phyloP scores from a whole-genome alignment of 2,888 invertebrate species.

The Rhamphomyia laevipes region DNA sequence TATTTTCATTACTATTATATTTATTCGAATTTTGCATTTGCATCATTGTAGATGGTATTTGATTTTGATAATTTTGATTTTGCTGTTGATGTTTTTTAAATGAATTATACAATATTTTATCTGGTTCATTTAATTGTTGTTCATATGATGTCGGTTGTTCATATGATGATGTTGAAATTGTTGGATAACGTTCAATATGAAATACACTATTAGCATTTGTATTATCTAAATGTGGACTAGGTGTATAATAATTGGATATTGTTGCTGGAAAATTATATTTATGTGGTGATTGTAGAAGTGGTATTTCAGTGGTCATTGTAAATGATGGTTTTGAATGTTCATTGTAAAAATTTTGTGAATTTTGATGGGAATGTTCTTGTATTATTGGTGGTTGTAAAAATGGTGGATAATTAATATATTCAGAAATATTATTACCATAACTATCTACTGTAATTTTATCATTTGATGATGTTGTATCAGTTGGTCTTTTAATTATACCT shows the following conservation, averaged over 20 bases:
- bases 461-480: not conserved
- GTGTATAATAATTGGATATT: conserved; percentile 27
- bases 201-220: conserved; percentile 30
- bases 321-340: not conserved
- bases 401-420: conserved; percentile 9
- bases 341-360: not conserved
- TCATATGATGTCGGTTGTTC: too few relatives aligned
- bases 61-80: not conserved
- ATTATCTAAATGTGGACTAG: conserved; percentile 31
- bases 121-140: not conserved
- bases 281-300: conserved; percentile 11
- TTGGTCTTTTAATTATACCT: conserved; percentile 6
- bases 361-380: not conserved
- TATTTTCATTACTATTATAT: not conserved
- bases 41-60: not conserved
- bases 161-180: conserved; percentile 11
- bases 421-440: conserved; percentile 25
- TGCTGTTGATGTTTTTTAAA: not conserved
- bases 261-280: conserved; percentile 18
- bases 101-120: not conserved
- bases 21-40: not conserved
- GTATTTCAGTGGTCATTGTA: not conserved
- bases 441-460: conserved; percentile 23
- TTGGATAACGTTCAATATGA: conserved; percentile 22
- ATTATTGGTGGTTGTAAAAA: conserved; percentile 22